Percentiles rank a stretch among this genome's conserved stretches.
Evolutionary conservation across 2,113 vertebrate species (phyloP).

Genomic region (Grantiella picta): DNA sequence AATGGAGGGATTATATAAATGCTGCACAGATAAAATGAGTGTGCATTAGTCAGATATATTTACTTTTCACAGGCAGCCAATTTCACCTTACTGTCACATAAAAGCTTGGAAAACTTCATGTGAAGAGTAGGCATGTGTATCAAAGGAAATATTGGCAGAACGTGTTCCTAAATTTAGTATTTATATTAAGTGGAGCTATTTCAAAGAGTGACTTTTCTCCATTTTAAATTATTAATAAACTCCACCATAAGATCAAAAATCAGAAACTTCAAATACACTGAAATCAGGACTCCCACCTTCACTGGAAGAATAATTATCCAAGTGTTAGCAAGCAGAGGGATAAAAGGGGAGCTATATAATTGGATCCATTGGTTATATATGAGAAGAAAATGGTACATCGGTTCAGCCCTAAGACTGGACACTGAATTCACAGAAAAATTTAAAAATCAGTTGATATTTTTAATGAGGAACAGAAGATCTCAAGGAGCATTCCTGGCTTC

Average conservation of each 20-base stretch:
- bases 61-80: not conserved
- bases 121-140: not conserved
- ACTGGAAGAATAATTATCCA: not conserved
- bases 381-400: not conserved
- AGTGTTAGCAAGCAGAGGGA: not conserved
- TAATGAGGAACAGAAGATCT: not conserved
- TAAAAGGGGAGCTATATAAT: not conserved
- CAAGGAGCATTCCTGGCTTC: not conserved
- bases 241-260: not conserved
- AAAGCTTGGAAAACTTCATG: not conserved
- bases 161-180: not conserved
- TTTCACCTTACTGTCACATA: not conserved
- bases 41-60: not conserved
- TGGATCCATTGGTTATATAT: not conserved
- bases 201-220: not conserved
- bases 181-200: not conserved
- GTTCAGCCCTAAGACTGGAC: not conserved
- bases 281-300: not conserved
- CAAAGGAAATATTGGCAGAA: not conserved
- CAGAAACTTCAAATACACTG: not conserved
- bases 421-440: not conserved
- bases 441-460: not conserved
- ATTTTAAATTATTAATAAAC: not conserved
- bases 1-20: not conserved
- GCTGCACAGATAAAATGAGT: not conserved